These are phyloP conservation scores for Gasteruption jaculator DNA, from an alignment of 2,888 invertebrate species.

Conservation along the genomic window DNA sequence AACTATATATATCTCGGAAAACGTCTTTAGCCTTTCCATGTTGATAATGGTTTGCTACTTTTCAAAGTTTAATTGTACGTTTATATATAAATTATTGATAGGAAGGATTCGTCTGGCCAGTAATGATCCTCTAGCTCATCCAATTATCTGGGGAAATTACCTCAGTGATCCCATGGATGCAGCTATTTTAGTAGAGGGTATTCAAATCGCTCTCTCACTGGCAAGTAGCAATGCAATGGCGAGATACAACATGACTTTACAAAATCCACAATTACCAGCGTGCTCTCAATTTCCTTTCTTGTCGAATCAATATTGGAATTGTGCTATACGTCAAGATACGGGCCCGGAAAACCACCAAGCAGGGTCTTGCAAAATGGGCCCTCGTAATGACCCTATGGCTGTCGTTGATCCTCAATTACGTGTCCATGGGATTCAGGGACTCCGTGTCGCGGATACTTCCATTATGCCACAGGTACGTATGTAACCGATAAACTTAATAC, in stretches of 20 bases:
- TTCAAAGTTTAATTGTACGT: too few species aligned
- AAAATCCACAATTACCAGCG: conserved; percentile 30
- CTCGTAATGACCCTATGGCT: conserved; percentile 64
- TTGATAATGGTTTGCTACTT: too few species aligned
- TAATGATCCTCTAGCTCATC: conserved; percentile 65
- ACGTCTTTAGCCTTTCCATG: too few species aligned
- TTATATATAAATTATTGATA: conserved; percentile 24
- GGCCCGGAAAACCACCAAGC: conserved; percentile 81
- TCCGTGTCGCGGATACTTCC: conserved; percentile 59
- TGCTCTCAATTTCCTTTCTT: conserved; percentile 48
- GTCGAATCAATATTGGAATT: conserved; percentile 71
- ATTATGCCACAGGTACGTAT: conserved; percentile 56
- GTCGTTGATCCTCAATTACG: conserved; percentile 69
- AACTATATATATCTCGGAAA: too few species aligned
- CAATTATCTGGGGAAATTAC: conserved; percentile 76
- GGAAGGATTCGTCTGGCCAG: conserved; percentile 55
- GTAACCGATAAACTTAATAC: not conserved
- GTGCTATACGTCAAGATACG: conserved; percentile 66
- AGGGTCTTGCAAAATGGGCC: conserved; percentile 81
- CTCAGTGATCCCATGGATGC: conserved; percentile 65
- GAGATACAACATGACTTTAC: conserved; percentile 37
- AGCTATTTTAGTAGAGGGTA: conserved; percentile 61
- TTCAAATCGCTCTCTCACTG: conserved; percentile 58
- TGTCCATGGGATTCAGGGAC: conserved; percentile 62
- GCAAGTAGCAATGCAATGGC: conserved; percentile 56